Percentiles rank a stretch among this genome's conserved stretches.
Evolutionary conservation across 2,797 vertebrate genomes (phyloP).

Genomic region (Erethizon dorsatum): DNA sequence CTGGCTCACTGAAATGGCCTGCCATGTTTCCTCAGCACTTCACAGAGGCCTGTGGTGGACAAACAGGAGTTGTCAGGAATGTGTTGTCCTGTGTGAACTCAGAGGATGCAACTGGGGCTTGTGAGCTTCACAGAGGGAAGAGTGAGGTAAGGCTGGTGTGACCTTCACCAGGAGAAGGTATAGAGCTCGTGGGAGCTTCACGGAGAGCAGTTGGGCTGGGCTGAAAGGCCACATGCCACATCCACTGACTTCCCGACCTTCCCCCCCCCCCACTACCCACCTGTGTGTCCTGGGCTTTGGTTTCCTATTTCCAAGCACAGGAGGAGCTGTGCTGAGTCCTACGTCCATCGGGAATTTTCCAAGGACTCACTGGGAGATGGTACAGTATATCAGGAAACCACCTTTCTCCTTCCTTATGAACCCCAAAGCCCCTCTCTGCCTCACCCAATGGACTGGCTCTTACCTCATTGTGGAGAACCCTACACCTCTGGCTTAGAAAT

Average conservation of each 20-base stretch:
- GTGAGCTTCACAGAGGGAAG: neutral
- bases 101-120: neutral
- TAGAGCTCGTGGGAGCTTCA: neutral
- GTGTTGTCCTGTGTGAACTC: neutral
- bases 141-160: neutral
- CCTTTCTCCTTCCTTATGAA: neutral
- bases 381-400: neutral
- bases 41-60: neutral
- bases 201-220: neutral
- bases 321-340: neutral
- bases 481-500: neutral
- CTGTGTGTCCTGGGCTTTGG: neutral
- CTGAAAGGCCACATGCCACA: neutral
- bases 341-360: neutral
- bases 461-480: neutral
- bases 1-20: neutral
- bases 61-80: neutral
- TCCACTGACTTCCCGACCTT: neutral
- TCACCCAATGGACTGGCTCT: neutral
- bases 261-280: neutral
- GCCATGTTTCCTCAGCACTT: neutral
- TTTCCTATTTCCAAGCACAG: neutral
- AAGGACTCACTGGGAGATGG: neutral
- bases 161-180: neutral
- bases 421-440: neutral